Evolutionary conservation across 2,888 invertebrate genomes (phyloP), one percentile per base, ranked within the genome.

Genomic region (Rhabditophanes sp.): DNA sequence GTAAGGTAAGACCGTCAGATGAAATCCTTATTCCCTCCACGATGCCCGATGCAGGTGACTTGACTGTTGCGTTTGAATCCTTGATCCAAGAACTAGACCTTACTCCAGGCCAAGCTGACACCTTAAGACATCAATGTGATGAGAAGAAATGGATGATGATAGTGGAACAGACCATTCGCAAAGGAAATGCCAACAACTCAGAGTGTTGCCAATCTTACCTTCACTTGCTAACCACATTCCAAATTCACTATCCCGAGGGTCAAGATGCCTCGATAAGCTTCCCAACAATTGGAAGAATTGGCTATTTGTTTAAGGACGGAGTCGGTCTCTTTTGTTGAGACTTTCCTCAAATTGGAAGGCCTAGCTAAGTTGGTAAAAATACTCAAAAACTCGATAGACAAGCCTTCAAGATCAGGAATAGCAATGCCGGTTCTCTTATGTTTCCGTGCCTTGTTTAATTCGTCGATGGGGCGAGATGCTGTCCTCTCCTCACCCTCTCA

Each of bases 401-500:
- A n/a, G n/a, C n/a, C n/a, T n/a, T n/a, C n/a, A n/a, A n/a, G n/a
- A n/a, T n/a, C n/a, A n/a, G n/a, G n/a, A n/a, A 33, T 34, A 8
- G 50, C 55, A 5, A 36, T 56, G 16, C 56, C 60, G 26, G 37
- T 56, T 11, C 42, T 59, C 12, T 41, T 46, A 15, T 50, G 54
- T 14, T 44, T 60, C 24, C 41, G 51, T 18, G 59, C 59, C 21
- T 42, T 59, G 24, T 45, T 59, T 28, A 60, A 60, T 38, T 58
- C 56, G 14, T 42, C 56, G 44, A 59, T 60, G 38, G 59, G 53
- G 30, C 50, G 59, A 32, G 35, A 41, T 24, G 52, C 47, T 14
- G 56, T 59, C 3, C 49, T 59, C 8, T 44, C 48, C 12, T 44
- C 44, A 29, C 31, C 50, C 23, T 41, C 44, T 21, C 44, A 50